phyloP scores from a whole-genome alignment of 2,797 vertebrate species.

The Xenopus petersii region DNA sequence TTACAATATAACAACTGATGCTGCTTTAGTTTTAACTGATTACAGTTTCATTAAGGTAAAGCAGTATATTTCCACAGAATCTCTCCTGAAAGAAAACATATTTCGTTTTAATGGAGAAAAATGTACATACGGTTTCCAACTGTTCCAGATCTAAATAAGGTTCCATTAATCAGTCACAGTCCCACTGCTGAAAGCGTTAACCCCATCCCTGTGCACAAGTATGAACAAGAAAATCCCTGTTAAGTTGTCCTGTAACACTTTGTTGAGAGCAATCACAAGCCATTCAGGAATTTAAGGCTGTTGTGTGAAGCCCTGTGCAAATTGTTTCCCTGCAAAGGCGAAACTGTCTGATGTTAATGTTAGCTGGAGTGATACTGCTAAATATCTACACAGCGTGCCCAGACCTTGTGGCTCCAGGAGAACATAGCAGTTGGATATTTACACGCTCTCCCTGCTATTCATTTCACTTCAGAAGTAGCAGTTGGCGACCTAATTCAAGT shows the following conservation, averaged over 20 bases:
- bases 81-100: too few species aligned
- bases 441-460: constrained; percentile 31
- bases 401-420: constrained; percentile 49
- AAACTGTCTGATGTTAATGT: constrained; percentile 54
- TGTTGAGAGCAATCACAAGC: constrained; percentile 64
- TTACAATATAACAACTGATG: too few species aligned
- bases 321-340: constrained; percentile 50
- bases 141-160: too few species aligned
- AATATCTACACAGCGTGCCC: constrained; percentile 51
- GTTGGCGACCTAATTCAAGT: background rate
- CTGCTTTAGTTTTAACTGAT: too few species aligned
- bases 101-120: too few species aligned
- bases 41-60: too few species aligned
- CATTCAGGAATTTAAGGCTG: constrained; percentile 69
- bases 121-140: too few species aligned
- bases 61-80: too few species aligned
- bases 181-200: constrained; percentile 50
- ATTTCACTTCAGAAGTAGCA: constrained; percentile 34
- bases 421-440: constrained; percentile 46
- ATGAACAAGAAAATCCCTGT: constrained; percentile 85
- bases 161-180: background rate
- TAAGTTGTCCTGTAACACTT: constrained; percentile 79
- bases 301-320: constrained; percentile 57
- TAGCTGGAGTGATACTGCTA: constrained; percentile 55
- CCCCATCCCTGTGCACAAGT: constrained; percentile 63